Evolutionary conservation across 2,113 vertebrate species (phyloP).

Genomic region (Crotophaga sulcirostris): DNA sequence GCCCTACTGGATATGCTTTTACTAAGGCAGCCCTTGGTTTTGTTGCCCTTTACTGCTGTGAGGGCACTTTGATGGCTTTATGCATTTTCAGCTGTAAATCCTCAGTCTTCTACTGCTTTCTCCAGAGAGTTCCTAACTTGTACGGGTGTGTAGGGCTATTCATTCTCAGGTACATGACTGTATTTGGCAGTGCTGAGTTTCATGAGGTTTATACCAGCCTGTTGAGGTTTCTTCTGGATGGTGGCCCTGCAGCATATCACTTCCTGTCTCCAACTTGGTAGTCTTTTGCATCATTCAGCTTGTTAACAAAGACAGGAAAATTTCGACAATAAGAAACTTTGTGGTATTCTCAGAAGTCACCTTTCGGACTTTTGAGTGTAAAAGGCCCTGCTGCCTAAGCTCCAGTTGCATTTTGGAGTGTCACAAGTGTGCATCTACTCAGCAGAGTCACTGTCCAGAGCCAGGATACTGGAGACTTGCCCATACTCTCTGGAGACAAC

Average conservation of each 20-base stretch:
- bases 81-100: not conserved
- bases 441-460: not conserved
- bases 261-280: not conserved
- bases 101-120: not conserved
- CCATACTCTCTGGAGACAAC: not conserved
- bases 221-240: no score
- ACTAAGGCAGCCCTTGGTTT: not conserved
- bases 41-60: not conserved
- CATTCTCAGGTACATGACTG: not conserved
- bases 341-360: not conserved
- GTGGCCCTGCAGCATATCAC: not conserved
- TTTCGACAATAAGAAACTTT: not conserved
- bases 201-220: not conserved
- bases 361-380: not conserved
- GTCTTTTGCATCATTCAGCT: not conserved
- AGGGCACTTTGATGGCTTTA: not conserved
- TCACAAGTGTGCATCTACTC: not conserved
- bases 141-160: rapidly evolving
- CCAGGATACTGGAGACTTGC: not conserved
- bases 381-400: not conserved
- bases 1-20: not conserved
- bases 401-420: not conserved
- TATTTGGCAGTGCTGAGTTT: not conserved
- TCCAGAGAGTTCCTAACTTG: not conserved
- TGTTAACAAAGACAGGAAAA: not conserved